phyloP scores from a whole-genome alignment of 2,113 vertebrate genomes.

The Grantiella picta region DNA sequence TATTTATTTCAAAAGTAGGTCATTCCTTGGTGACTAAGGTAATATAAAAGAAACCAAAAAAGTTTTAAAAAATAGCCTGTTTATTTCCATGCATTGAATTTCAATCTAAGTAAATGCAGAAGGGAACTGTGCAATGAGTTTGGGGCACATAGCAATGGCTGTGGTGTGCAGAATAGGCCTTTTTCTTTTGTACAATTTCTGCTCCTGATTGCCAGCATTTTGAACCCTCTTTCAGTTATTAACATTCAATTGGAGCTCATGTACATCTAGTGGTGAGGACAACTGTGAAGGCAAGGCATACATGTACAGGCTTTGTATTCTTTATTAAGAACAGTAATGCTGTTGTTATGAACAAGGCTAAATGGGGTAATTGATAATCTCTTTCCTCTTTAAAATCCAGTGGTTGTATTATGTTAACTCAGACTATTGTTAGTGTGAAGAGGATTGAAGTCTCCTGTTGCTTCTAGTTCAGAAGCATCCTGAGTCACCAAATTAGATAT shows the following conservation, averaged over 20 bases:
- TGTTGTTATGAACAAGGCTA: background rate
- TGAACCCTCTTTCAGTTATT: background rate
- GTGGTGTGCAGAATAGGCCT: background rate
- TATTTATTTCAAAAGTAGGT: background rate
- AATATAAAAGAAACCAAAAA: background rate
- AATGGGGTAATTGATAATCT: background rate
- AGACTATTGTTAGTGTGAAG: background rate
- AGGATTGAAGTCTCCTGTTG: background rate
- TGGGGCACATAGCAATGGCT: background rate
- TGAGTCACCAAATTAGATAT: background rate
- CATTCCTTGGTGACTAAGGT: background rate
- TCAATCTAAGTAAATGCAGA: background rate
- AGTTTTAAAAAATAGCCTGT: rapidly evolving
- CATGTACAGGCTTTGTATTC: background rate
- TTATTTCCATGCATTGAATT: background rate
- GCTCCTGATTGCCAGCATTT: background rate
- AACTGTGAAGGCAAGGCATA: background rate
- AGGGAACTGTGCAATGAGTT: background rate
- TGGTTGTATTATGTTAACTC: background rate
- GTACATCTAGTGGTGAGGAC: background rate
- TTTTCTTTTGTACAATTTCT: background rate
- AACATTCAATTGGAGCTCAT: background rate
- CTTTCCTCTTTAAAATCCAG: background rate
- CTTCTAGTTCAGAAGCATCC: background rate
- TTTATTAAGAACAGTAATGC: background rate